Evolutionary conservation across 2,113 vertebrate species (phyloP).

Genomic region (Amazona vittata): DNA sequence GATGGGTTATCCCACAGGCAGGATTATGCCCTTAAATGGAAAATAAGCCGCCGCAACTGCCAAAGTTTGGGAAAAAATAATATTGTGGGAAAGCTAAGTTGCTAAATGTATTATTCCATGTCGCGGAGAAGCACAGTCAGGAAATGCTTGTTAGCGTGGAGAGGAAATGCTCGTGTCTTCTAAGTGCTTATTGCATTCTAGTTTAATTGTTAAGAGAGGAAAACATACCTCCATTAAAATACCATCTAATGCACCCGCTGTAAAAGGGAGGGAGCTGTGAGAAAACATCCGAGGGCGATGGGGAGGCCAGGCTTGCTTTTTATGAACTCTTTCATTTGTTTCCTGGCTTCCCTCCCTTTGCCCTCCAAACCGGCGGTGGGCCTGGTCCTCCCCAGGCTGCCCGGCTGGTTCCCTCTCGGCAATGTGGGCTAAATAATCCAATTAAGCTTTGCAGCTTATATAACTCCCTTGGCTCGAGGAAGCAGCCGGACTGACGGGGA

Average conservation of each 20-base stretch:
- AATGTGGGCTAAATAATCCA: conserved; percentile 55
- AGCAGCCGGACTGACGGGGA: background rate
- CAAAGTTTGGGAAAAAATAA: background rate
- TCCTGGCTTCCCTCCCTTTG: background rate
- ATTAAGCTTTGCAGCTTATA: conserved; percentile 53
- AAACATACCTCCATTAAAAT: background rate
- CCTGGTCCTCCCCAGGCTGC: background rate
- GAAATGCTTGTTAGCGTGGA: background rate
- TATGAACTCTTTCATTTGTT: background rate
- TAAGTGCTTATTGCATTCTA: background rate
- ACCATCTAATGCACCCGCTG: background rate
- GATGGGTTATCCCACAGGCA: conserved; percentile 31
- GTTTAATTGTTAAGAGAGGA: background rate
- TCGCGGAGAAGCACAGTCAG: background rate
- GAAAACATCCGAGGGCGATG: background rate
- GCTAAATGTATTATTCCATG: background rate
- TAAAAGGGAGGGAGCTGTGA: background rate
- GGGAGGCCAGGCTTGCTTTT: background rate
- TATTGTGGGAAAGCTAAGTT: conserved; percentile 11
- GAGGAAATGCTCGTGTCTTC: background rate
- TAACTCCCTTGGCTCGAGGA: conserved; percentile 34
- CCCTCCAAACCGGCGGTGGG: accelerated
- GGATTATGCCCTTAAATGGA: conserved; percentile 63
- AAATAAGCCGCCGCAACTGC: background rate
- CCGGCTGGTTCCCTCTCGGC: background rate